These are phyloP conservation scores for Nesogale talazaci DNA, from an alignment of 2,113 vertebrate species.

Conservation along the genomic window DNA sequence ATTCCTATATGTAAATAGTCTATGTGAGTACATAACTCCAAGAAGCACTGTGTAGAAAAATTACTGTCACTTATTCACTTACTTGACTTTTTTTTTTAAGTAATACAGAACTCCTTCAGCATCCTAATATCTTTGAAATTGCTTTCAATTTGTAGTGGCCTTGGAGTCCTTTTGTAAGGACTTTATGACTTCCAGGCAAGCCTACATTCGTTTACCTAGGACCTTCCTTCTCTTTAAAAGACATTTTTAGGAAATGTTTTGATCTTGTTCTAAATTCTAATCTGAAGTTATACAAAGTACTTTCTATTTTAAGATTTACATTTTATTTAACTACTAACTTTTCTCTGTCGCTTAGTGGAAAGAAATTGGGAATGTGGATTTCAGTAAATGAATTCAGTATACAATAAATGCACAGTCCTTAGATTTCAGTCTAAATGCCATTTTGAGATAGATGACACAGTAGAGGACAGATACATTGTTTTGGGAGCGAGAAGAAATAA, in stretches of 20 bases:
- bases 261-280: background rate
- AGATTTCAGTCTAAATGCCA: background rate
- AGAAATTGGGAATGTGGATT: background rate
- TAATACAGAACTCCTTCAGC: background rate
- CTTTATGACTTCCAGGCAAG: background rate
- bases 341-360: background rate
- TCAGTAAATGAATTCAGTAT: background rate
- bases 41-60: background rate
- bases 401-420: background rate
- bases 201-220: background rate
- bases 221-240: background rate
- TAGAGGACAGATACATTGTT: background rate
- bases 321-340: background rate
- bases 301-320: constrained; percentile 10
- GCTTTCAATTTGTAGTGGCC: background rate
- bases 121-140: background rate
- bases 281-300: constrained; percentile 29
- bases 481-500: background rate
- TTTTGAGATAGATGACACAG: background rate
- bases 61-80: background rate
- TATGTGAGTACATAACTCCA: background rate
- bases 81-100: background rate
- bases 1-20: constrained; percentile 55
- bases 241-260: background rate
- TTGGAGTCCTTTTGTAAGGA: background rate